Conservation (phyloP, 2,797 vertebrate species). For the Karalla daura region DNA sequence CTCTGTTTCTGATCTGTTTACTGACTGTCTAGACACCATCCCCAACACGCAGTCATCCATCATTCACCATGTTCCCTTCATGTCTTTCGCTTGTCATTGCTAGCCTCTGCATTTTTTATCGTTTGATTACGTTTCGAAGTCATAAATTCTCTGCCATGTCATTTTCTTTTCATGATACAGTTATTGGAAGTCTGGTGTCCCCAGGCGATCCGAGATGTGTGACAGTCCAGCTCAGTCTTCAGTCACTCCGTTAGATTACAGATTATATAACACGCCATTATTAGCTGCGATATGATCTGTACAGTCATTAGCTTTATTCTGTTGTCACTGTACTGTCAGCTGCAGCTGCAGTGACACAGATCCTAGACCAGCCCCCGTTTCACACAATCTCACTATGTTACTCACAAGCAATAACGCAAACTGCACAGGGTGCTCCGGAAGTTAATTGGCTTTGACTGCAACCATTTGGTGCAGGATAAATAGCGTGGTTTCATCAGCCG, state of each 20-base stretch:
- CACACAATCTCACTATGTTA: conserved; percentile 38
- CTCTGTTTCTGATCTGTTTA: conserved; percentile 23
- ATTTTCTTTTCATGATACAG: background rate
- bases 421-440: conserved; percentile 39
- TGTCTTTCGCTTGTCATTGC: background rate
- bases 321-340: conserved; percentile 38
- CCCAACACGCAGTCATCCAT: conserved; percentile 14
- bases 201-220: too few species aligned
- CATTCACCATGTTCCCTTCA: background rate
- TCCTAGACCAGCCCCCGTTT: conserved; percentile 43
- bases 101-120: conserved; percentile 10
- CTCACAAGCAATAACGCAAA: conserved; percentile 48
- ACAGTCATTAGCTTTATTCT: conserved; percentile 38
- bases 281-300: conserved; percentile 38
- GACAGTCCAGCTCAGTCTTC: background rate
- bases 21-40: background rate
- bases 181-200: conserved; percentile 6
- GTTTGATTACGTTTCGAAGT: background rate
- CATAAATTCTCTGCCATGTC: background rate
- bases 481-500: conserved; percentile 47
- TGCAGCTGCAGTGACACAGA: conserved; percentile 35
- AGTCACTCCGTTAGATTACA: too few species aligned
- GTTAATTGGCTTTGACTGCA: conserved; percentile 60
- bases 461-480: conserved; percentile 35
- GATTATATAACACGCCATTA: conserved; percentile 11